phyloP scores from a whole-genome alignment of 2,113 vertebrate genomes.

The Dasypus novemcinctus region DNA sequence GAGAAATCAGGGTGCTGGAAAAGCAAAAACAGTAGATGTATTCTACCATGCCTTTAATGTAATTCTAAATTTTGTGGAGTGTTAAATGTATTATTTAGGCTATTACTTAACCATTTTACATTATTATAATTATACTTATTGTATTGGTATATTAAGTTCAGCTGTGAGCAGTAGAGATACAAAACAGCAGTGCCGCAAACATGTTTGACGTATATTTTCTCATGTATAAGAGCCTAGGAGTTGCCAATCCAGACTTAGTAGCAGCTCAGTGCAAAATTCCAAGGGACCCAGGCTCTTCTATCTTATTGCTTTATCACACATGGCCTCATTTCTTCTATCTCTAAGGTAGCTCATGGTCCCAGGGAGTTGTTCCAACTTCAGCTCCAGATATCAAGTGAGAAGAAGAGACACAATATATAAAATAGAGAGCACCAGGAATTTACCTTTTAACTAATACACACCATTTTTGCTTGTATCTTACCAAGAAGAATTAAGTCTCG shows the following conservation, averaged over 20 bases:
- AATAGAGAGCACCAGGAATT: neutral
- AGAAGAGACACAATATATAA: neutral
- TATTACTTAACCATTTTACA: neutral
- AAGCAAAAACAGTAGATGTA: neutral
- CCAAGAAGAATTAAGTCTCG: neutral
- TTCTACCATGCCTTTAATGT: neutral
- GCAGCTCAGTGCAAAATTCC: neutral
- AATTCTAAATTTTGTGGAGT: neutral
- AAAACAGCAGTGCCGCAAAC: neutral
- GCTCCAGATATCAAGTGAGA: neutral
- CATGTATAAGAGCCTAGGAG: neutral
- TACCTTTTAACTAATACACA: neutral
- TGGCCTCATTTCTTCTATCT: neutral
- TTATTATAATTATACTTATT: neutral
- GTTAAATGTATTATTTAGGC: neutral
- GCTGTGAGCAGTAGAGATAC: neutral
- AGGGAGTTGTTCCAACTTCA: too few relatives aligned
- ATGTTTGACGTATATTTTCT: neutral
- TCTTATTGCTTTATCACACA: neutral
- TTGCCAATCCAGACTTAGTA: neutral
- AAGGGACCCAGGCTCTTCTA: neutral
- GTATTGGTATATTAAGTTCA: neutral
- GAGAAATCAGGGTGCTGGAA: neutral
- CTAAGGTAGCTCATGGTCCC: neutral
- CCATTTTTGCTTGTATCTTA: neutral